Evolutionary conservation across 2,888 invertebrate species (phyloP).

Genomic region (Geophilus truncorum): DNA sequence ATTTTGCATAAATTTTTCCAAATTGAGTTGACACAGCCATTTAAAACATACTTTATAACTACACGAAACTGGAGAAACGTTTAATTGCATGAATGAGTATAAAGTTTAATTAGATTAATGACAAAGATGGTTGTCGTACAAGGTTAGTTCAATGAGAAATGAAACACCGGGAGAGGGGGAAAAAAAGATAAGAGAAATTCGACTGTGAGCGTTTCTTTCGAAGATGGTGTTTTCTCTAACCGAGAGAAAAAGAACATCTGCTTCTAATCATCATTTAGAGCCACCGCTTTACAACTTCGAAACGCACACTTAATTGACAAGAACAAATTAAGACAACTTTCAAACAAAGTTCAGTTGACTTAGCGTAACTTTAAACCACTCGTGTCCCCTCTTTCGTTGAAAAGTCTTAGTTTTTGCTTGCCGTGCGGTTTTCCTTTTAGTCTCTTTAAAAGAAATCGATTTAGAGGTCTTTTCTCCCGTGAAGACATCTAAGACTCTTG

Average conservation of each 20-base stretch:
- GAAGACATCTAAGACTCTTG: background rate
- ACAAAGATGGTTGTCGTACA: background rate
- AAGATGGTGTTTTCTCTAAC: slow-evolving; percentile 9
- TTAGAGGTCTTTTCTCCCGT: background rate
- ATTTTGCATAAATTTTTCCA: background rate
- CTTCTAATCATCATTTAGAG: slow-evolving; percentile 6
- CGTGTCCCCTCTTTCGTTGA: background rate
- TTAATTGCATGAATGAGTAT: background rate
- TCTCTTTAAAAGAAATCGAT: background rate
- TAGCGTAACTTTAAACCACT: background rate
- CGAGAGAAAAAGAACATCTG: slow-evolving; percentile 7
- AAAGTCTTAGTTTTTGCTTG: background rate
- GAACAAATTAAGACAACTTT: slow-evolving; percentile 18
- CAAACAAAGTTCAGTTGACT: background rate
- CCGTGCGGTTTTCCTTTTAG: background rate
- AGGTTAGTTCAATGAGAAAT: background rate
- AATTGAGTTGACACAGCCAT: background rate
- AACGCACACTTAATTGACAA: slow-evolving; percentile 8
- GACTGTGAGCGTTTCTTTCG: background rate
- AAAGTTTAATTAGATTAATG: slow-evolving; percentile 11
- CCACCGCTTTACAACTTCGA: background rate
- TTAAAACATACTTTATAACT: background rate
- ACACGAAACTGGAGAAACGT: background rate
- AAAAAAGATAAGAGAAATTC: background rate
- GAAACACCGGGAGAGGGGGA: background rate